Evolutionary conservation across 1,140 invertebrate genomes (phyloP).

Genomic region (Pollicipes pollicipes): DNA sequence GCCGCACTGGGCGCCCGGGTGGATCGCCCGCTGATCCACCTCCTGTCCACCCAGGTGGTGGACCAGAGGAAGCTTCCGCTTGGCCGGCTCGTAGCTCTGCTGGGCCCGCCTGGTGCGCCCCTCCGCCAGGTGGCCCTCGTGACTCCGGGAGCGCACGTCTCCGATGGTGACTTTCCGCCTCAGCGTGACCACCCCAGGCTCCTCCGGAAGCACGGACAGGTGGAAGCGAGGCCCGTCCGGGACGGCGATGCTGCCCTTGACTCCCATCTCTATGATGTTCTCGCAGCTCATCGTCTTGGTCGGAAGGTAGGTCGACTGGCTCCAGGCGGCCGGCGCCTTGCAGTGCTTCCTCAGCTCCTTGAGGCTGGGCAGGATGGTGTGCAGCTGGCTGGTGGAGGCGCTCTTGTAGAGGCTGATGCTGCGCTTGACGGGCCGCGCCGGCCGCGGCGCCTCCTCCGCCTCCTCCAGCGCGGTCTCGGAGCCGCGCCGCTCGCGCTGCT

Average conservation of each 20-base stretch:
- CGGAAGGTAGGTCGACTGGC: slow-evolving; percentile 29
- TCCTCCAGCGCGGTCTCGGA: not conserved
- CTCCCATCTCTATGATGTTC: slow-evolving; percentile 35
- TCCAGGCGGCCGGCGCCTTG: slow-evolving; percentile 8
- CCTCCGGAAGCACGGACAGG: not conserved
- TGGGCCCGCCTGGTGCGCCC: too few species aligned
- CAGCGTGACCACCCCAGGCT: not conserved
- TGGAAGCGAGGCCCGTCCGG: not conserved
- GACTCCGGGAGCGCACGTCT: not conserved
- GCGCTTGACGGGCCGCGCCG: not conserved
- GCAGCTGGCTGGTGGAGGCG: slow-evolving; percentile 16
- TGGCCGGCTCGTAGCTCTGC: not conserved
- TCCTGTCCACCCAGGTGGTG: not conserved
- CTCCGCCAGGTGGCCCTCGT: not conserved
- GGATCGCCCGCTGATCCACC: not conserved
- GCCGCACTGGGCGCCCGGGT: not conserved
- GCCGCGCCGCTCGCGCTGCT: not conserved
- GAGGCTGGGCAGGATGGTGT: slow-evolving; percentile 6
- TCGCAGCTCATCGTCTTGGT: slow-evolving; percentile 42
- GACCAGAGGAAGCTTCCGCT: too few species aligned
- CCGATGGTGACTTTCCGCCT: not conserved
- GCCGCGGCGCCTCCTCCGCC: not conserved
- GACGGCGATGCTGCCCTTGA: not conserved
- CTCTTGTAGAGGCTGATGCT: slow-evolving; percentile 14
- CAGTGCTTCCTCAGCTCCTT: slow-evolving; percentile 6